phyloP scores from a whole-genome alignment of 2,888 invertebrate genomes.

The Drosophila colorata region DNA sequence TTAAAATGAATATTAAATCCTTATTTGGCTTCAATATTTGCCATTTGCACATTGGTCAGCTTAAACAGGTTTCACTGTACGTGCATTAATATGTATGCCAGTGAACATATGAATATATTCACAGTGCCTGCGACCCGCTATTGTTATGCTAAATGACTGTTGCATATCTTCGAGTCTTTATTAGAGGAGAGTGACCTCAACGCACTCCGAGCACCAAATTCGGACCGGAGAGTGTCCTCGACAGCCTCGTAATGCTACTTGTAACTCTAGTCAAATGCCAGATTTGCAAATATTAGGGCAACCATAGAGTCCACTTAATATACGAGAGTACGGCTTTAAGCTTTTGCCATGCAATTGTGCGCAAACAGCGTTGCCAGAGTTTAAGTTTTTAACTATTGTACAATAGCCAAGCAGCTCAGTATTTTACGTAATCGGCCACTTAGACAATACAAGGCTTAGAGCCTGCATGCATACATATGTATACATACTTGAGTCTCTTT shows the following conservation, averaged over 20 bases:
- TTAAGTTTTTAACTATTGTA: background rate
- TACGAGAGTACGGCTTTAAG: constrained; percentile 19
- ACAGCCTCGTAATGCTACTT: constrained; percentile 20
- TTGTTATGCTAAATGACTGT: constrained; percentile 64
- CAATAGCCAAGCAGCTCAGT: constrained; percentile 2
- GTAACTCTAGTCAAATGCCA: constrained; percentile 45
- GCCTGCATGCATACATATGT: background rate
- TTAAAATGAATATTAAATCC: background rate
- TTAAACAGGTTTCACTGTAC: constrained; percentile 22
- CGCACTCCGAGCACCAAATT: constrained; percentile 22
- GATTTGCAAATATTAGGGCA: constrained; percentile 41
- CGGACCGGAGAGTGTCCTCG: background rate
- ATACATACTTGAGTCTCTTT: background rate
- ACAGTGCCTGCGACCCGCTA: constrained; percentile 14
- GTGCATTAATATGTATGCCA: constrained; percentile 11
- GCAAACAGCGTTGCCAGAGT: background rate
- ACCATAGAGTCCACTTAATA: constrained; percentile 12
- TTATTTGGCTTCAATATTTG: background rate
- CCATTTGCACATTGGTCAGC: background rate
- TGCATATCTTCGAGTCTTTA: constrained; percentile 57
- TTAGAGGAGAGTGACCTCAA: constrained; percentile 39
- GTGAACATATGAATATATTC: constrained; percentile 33
- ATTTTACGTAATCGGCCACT: background rate
- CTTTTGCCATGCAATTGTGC: constrained; percentile 5
- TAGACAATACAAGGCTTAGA: background rate